phyloP scores from a whole-genome alignment of 2,797 vertebrate species.

The Etheostoma perlongum region DNA sequence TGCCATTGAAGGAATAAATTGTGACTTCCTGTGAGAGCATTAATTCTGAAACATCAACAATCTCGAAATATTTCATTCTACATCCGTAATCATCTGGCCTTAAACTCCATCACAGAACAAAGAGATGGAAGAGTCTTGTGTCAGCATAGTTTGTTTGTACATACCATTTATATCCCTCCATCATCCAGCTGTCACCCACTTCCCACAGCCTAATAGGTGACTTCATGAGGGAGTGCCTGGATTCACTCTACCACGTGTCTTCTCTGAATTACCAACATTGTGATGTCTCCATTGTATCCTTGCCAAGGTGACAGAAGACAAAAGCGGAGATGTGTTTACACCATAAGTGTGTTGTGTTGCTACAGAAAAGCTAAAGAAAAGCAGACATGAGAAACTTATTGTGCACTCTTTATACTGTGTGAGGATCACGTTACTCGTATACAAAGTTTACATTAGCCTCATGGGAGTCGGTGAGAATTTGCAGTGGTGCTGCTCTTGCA shows the following conservation, averaged over 20 bases:
- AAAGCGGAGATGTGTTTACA: conserved; percentile 40
- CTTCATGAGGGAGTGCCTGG: conserved; percentile 39
- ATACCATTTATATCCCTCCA: conserved; percentile 55
- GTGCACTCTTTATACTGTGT: conserved; percentile 32
- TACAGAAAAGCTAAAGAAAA: conserved; percentile 39
- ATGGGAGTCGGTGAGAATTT: conserved; percentile 38
- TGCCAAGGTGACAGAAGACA: conserved; percentile 35
- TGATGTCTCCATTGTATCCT: conserved; percentile 44
- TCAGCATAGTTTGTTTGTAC: conserved; percentile 59
- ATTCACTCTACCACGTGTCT: conserved; percentile 44
- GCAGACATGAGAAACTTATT: conserved; percentile 38
- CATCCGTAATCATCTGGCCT: conserved; percentile 7
- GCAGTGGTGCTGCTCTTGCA: conserved; percentile 22
- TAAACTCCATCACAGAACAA: conserved; percentile 49
- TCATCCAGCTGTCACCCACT: conserved; percentile 40
- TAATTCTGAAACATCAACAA: conserved; percentile 24
- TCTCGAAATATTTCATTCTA: conserved; percentile 4
- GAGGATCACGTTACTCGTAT: conserved; percentile 56
- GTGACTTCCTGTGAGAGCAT: conserved; percentile 30
- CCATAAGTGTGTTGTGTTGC: conserved; percentile 28
- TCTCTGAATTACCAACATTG: conserved; percentile 26
- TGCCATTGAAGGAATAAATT: conserved; percentile 34
- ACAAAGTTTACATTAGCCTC: conserved; percentile 52
- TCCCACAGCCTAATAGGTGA: conserved; percentile 67
- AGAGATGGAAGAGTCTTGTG: conserved; percentile 30